These are phyloP conservation scores for Schizaphis graminum DNA, from an alignment of 2,888 invertebrate species.

Conservation along the genomic window DNA sequence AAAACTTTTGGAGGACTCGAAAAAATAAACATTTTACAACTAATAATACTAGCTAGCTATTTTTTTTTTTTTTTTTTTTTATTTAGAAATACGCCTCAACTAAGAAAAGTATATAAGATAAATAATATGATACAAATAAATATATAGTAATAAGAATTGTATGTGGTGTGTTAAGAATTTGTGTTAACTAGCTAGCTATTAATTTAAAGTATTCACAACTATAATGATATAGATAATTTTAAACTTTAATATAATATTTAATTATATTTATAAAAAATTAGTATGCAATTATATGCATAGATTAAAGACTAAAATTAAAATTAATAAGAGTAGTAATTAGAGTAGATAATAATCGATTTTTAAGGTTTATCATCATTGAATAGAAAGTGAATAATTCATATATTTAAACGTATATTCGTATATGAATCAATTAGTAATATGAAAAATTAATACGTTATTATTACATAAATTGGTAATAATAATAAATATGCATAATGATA, in stretches of 20 bases:
- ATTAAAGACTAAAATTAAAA: too few relatives aligned
- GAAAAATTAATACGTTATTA: background rate
- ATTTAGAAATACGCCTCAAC: too few relatives aligned
- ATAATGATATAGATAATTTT: background rate
- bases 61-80: too few relatives aligned
- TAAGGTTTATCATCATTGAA: background rate
- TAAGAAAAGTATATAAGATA: too few relatives aligned
- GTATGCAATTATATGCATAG: background rate
- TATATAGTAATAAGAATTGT: too few relatives aligned
- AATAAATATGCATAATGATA: background rate
- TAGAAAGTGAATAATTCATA: conserved; percentile 11
- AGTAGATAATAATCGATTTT: background rate
- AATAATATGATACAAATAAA: too few relatives aligned
- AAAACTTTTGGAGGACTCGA: background rate
- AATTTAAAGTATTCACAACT: background rate
- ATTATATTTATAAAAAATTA: background rate
- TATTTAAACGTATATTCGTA: background rate
- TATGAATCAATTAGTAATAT: background rate
- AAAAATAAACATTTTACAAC: background rate
- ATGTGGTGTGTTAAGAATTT: too few relatives aligned
- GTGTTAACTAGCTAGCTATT: background rate
- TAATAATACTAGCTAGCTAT: background rate
- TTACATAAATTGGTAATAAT: background rate
- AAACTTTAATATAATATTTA: background rate
- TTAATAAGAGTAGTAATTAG: too few relatives aligned